A percentile compares a stretch with the other conserved stretches of the same genome.
phyloP scores from a whole-genome alignment of 2,113 vertebrate species.

The Otus sunia region DNA sequence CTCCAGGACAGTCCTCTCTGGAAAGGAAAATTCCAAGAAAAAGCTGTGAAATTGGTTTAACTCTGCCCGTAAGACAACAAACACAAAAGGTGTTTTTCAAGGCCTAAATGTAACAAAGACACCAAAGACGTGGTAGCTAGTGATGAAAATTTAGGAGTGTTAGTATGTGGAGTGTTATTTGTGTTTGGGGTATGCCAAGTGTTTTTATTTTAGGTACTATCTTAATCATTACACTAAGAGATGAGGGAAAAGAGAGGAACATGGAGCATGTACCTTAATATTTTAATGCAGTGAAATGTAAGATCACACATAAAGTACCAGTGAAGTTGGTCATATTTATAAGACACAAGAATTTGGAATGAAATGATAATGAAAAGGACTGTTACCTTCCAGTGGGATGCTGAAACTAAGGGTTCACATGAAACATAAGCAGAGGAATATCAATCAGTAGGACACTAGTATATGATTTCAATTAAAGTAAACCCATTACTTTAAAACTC shows the following conservation, averaged over 20 bases:
- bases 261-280: rapidly evolving
- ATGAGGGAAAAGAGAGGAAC: neutral
- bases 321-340: neutral
- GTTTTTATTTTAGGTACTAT: neutral
- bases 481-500: neutral
- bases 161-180: neutral
- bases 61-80: neutral
- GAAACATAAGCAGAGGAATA: neutral
- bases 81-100: neutral
- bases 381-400: neutral
- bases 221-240: neutral
- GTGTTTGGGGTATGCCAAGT: neutral
- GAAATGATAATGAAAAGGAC: neutral
- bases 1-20: neutral
- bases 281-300: neutral
- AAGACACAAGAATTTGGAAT: neutral
- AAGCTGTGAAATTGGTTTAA: neutral
- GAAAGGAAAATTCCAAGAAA: neutral
- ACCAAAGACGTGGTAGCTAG: neutral
- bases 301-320: neutral
- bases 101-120: neutral
- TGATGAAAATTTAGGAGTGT: neutral
- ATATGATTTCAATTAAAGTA: neutral
- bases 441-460: neutral
- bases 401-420: neutral